Evolutionary conservation across 2,797 vertebrate species (phyloP).

Genomic region (Onychomys leucogaster): DNA sequence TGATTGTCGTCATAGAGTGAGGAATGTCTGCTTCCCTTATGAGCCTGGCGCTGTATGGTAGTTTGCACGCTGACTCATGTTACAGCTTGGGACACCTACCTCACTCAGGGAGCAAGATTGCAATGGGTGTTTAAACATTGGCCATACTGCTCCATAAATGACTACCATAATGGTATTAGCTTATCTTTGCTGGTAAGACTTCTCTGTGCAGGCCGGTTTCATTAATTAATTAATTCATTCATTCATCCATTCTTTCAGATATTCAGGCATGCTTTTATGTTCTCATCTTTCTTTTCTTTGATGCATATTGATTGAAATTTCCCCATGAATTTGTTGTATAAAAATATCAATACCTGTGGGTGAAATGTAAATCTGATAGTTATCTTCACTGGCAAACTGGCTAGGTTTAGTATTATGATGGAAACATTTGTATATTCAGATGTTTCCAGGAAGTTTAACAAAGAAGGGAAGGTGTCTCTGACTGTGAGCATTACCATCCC

Average conservation of each 20-base stretch:
- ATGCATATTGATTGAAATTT: neutral
- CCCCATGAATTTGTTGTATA: neutral
- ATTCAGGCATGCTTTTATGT: neutral
- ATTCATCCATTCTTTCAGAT: neutral
- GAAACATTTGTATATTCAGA: neutral
- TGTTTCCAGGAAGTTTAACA: neutral
- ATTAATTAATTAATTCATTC: neutral
- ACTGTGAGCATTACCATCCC: neutral
- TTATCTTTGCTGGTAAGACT: neutral
- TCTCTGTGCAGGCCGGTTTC: rapidly evolving
- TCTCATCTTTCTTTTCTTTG: neutral
- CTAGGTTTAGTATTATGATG: too few relatives aligned
- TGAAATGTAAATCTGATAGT: neutral
- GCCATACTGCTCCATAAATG: neutral
- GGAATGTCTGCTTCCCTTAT: neutral
- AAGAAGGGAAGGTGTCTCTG: neutral
- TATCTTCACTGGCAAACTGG: neutral
- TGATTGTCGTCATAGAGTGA: rapidly evolving
- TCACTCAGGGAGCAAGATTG: too few relatives aligned
- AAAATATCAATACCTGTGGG: neutral
- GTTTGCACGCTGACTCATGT: neutral
- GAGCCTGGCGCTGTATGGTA: neutral
- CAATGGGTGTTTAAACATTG: neutral
- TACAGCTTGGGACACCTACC: too few relatives aligned
- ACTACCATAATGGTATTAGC: too few relatives aligned